Evolutionary conservation across 2,797 vertebrate genomes (phyloP).

Genomic region (Peromyscus attwateri): DNA sequence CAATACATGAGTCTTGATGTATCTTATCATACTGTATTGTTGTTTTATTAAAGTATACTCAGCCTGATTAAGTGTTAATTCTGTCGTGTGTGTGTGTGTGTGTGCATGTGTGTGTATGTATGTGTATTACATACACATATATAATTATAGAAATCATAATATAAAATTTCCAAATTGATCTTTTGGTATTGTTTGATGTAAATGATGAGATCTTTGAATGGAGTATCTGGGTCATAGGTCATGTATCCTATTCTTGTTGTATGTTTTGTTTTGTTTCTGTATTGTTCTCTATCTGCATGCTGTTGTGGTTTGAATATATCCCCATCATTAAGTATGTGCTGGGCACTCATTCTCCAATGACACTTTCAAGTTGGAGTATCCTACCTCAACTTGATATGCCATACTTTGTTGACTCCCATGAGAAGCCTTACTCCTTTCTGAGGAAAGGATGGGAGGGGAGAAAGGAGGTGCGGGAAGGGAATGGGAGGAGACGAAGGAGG

Average conservation of each 20-base stretch:
- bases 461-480: too few species aligned
- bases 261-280: background rate
- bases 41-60: slow-evolving; percentile 26
- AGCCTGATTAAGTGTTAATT: background rate
- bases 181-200: background rate
- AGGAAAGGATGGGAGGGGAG: too few species aligned
- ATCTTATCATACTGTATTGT: background rate
- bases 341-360: background rate
- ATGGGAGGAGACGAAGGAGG: too few species aligned
- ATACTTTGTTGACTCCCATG: too few species aligned
- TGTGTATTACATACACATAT: background rate
- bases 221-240: background rate
- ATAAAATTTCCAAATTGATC: background rate
- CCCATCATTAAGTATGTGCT: background rate
- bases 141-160: background rate
- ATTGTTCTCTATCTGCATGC: background rate
- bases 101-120: too few species aligned
- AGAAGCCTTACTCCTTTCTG: too few species aligned
- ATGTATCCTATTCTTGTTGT: background rate
- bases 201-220: background rate
- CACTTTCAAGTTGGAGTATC: background rate
- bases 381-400: too few species aligned
- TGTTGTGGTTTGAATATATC: background rate
- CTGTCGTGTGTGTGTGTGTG: background rate
- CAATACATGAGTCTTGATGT: background rate